Evolutionary conservation across 2,888 invertebrate genomes (phyloP), one percentile per base, ranked within the genome.

Genomic region (Petrolisthes cinctipes): DNA sequence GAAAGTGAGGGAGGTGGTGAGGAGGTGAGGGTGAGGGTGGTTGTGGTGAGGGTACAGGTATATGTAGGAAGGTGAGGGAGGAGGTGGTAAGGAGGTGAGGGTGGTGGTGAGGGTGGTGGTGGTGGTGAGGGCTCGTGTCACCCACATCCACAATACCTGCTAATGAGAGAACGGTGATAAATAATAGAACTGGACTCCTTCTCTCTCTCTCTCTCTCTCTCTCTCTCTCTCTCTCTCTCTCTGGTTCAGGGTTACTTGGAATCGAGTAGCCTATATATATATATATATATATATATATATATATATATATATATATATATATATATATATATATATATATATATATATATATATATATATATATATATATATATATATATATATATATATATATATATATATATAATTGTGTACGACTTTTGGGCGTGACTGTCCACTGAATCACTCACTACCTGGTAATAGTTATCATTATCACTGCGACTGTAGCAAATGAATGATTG

Each of bases 111-210:
- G 51, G 54, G 54, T 54, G 78, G 78, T 14, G 78, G 53, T n/a
- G 73, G 73, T n/a, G 73, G 51, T 5, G 53, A 57, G 76, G 23
- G 76, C 56, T 17, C 56, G 79, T 79, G 57, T 37, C 37, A 3
- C 61, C 57, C 61, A 7, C n/a, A 71, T 61, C 80, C 80, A 86
- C 86, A 86, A 86, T 86, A 54, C 76, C 51, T 76, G 82, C 82
- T 86, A 86, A 86, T 86, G 86, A 86, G 86, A 66, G 76, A 76
- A 86, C 37, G 86, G 86, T 86, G 86, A 86, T 86, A 86, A 82
- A 86, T 86, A 86, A 86, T 86, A 86, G 53, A 17, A 20, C 9
- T 53, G 75, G 53, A n/a, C 53, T 14, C 85, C 17, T 14, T 80
- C 54, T 11, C 56, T 37, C 51, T 51, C 79, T 23, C 71, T 71